Evolutionary conservation across 2,888 invertebrate genomes (phyloP).

Genomic region (Scrobipalpa costella): DNA sequence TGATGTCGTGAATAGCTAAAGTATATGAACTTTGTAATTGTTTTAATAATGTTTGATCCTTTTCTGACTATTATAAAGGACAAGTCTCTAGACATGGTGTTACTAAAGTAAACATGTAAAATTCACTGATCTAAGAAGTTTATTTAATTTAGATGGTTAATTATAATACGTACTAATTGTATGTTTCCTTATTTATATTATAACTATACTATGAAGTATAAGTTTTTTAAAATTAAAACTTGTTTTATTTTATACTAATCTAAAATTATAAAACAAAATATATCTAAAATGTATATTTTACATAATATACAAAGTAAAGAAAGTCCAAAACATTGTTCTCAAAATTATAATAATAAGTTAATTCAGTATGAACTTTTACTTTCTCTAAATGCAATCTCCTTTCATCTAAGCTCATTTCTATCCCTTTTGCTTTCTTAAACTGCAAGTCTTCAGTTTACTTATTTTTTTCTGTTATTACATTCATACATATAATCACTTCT

Average conservation of each 20-base stretch:
- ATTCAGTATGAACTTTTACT: too few relatives aligned
- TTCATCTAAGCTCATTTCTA: too few relatives aligned
- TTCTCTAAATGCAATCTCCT: too few relatives aligned
- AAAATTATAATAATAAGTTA: not conserved
- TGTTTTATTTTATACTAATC: not conserved
- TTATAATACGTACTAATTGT: not conserved
- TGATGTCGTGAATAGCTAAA: too few relatives aligned
- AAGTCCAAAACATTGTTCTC: not conserved
- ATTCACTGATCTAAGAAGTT: not conserved
- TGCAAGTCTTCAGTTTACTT: too few relatives aligned
- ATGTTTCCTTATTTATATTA: slow-evolving; percentile 10
- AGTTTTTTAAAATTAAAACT: not conserved
- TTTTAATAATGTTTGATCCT: too few relatives aligned
- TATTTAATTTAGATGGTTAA: not conserved
- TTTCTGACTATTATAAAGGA: too few relatives aligned
- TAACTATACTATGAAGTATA: slow-evolving; percentile 7
- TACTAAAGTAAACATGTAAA: not conserved
- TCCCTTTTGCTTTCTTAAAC: too few relatives aligned
- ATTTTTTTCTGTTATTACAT: too few relatives aligned
- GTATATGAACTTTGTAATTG: too few relatives aligned
- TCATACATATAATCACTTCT: too few relatives aligned
- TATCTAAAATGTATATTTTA: not conserved
- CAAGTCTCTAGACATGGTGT: not conserved
- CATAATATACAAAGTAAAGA: not conserved
- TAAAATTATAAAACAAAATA: not conserved